phyloP scores from a whole-genome alignment of 2,888 invertebrate species.

The Notocelia uddmanniana region DNA sequence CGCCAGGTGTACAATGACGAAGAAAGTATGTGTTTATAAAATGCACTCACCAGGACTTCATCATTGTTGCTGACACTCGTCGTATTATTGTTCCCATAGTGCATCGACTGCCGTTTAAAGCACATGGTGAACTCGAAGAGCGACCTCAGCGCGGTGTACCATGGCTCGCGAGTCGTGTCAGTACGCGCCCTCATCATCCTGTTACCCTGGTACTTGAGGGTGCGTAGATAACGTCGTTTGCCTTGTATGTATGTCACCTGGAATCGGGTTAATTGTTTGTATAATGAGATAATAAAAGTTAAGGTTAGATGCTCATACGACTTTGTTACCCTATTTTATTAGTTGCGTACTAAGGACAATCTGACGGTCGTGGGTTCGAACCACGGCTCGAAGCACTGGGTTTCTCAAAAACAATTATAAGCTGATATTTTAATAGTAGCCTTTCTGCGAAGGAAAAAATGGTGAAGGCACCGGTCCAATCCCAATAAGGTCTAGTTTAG shows the following conservation, averaged over 20 bases:
- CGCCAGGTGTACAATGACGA: background rate
- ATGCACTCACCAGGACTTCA: conserved; percentile 71
- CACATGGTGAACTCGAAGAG: conserved; percentile 75
- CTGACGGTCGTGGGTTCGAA: no score
- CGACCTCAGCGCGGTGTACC: conserved; percentile 62
- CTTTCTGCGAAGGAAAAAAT: no score
- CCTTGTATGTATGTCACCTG: conserved; percentile 84
- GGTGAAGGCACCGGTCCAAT: no score
- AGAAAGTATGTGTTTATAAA: background rate
- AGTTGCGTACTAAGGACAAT: no score
- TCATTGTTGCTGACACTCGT: conserved; percentile 68
- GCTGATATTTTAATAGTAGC: no score
- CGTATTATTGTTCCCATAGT: conserved; percentile 72
- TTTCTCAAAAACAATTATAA: no score
- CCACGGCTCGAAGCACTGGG: no score
- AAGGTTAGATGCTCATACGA: background rate
- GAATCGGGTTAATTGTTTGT: conserved; percentile 11
- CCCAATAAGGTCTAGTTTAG: no score
- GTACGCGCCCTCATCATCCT: conserved; percentile 70
- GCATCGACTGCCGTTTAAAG: conserved; percentile 62
- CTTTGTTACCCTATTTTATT: background rate
- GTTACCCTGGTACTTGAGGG: conserved; percentile 82
- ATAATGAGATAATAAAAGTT: background rate
- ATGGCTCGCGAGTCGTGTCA: conserved; percentile 55
- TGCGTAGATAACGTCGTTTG: conserved; percentile 80